Percentiles rank a stretch among this genome's conserved stretches.
These are phyloP conservation scores for Drosophila subobscura DNA, from an alignment of 1,140 invertebrate genomes.

Conservation along the genomic window DNA sequence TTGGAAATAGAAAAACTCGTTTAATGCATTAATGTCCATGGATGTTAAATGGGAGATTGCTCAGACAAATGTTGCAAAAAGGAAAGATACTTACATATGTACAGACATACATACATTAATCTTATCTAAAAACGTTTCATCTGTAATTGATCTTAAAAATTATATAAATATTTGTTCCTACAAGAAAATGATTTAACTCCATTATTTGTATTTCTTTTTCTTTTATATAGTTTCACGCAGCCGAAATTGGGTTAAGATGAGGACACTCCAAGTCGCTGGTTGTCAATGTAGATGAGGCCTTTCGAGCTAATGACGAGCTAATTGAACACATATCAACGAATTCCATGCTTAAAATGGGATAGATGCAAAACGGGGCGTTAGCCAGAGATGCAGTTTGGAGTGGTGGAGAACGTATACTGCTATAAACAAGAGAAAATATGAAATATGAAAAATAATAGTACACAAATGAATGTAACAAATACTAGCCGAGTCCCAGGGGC, in stretches of 20 bases:
- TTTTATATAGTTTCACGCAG: conserved; percentile 58
- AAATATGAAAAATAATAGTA: conserved; percentile 32
- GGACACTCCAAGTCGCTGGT: conserved; percentile 9
- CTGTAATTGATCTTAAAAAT: too few species aligned
- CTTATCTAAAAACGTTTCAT: too few species aligned
- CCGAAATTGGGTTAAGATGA: conserved; percentile 38
- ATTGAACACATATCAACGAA: conserved; percentile 76
- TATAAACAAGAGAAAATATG: conserved; percentile 21
- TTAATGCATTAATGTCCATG: too few species aligned
- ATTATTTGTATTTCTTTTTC: not conserved
- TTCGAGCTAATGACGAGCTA: conserved; percentile 62
- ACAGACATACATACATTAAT: too few species aligned
- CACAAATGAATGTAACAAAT: conserved; percentile 30
- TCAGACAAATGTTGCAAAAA: too few species aligned
- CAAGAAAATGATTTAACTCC: not conserved
- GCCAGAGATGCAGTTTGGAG: conserved; percentile 19
- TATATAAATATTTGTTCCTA: not conserved
- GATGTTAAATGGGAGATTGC: too few species aligned
- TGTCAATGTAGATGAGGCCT: conserved; percentile 51
- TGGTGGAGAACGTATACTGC: not conserved
- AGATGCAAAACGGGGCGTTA: conserved; percentile 1
- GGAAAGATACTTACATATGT: too few species aligned
- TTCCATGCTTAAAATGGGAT: conserved; percentile 38
- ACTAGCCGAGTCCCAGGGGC: conserved; percentile 22
- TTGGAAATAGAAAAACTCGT: too few species aligned